Evolutionary conservation across 1,140 invertebrate species (phyloP).

Genomic region (Mesaphorura yosii): DNA sequence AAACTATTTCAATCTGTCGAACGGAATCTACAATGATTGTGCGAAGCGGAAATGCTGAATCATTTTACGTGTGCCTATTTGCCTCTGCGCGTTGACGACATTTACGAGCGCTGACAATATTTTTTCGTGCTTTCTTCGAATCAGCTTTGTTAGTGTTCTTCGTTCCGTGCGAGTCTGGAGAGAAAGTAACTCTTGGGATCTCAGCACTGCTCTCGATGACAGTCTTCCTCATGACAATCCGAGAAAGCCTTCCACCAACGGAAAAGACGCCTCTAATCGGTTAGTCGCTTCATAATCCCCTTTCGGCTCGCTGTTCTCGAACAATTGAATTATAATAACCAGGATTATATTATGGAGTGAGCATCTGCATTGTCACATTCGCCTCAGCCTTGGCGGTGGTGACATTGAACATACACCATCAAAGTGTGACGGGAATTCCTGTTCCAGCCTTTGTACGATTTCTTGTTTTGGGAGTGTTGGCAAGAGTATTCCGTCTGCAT

Average conservation of each 20-base stretch:
- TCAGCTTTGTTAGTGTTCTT: constrained; percentile 79
- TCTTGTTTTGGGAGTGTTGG: constrained; percentile 18
- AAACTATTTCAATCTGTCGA: background rate
- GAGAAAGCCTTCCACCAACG: constrained; percentile 80
- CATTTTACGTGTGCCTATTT: background rate
- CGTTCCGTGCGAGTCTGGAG: constrained; percentile 80
- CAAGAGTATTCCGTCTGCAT: background rate
- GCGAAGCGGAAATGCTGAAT: background rate
- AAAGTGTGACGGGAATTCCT: constrained; percentile 24
- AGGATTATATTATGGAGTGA: constrained; percentile 84
- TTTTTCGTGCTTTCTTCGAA: background rate
- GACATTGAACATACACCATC: constrained; percentile 47
- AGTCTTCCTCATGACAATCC: constrained; percentile 84
- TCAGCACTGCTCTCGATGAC: constrained; percentile 84
- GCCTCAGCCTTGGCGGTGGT: constrained; percentile 74
- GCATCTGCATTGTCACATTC: constrained; percentile 79
- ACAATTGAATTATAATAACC: constrained; percentile 24
- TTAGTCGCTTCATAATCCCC: constrained; percentile 42
- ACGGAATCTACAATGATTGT: background rate
- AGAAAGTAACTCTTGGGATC: constrained; percentile 67
- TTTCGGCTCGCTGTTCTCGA: background rate
- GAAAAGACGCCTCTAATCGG: constrained; percentile 84
- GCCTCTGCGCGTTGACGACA: too few species aligned
- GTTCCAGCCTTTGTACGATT: constrained; percentile 22
- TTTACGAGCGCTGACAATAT: background rate